These are phyloP conservation scores for Eriocheir sinensis DNA, from an alignment of 1,140 invertebrate genomes.

Conservation along the genomic window DNA sequence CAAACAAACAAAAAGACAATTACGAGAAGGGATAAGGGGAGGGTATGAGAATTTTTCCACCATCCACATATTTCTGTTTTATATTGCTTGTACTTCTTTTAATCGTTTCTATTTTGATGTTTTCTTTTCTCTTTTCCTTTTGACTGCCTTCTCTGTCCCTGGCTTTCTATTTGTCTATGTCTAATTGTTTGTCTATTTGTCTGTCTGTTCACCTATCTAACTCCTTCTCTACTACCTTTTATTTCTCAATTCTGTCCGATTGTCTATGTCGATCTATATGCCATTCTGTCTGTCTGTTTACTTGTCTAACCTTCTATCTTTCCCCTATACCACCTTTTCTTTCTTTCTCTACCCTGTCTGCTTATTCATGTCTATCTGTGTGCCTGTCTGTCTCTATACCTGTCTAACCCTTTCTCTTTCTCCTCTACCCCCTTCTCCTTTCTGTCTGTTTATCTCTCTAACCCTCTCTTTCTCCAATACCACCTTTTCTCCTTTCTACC, in stretches of 20 bases:
- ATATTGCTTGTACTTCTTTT: background rate
- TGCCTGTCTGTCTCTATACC: slow-evolving; percentile 42
- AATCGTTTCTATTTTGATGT: background rate
- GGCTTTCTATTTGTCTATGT: too few species aligned
- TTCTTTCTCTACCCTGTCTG: background rate
- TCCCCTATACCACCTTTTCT: slow-evolving; percentile 11
- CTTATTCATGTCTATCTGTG: slow-evolving; percentile 16
- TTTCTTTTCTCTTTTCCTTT: too few species aligned
- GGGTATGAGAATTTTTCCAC: background rate
- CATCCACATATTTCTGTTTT: background rate
- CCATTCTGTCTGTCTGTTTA: background rate
- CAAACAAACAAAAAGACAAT: too few species aligned
- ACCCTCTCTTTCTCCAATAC: slow-evolving; percentile 59
- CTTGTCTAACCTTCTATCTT: slow-evolving; percentile 15
- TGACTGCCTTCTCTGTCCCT: too few species aligned
- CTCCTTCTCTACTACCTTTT: background rate
- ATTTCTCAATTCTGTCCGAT: background rate
- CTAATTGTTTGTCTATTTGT: too few species aligned
- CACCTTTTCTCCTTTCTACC: slow-evolving; percentile 46
- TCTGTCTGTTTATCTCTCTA: slow-evolving; percentile 62
- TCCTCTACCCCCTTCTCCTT: slow-evolving; percentile 13
- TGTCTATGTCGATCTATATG: background rate
- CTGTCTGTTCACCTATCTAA: background rate
- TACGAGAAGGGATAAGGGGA: background rate
- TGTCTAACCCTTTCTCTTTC: slow-evolving; percentile 5